phyloP scores from a whole-genome alignment of 1,140 invertebrate genomes.

The Penaeus japonicus region DNA sequence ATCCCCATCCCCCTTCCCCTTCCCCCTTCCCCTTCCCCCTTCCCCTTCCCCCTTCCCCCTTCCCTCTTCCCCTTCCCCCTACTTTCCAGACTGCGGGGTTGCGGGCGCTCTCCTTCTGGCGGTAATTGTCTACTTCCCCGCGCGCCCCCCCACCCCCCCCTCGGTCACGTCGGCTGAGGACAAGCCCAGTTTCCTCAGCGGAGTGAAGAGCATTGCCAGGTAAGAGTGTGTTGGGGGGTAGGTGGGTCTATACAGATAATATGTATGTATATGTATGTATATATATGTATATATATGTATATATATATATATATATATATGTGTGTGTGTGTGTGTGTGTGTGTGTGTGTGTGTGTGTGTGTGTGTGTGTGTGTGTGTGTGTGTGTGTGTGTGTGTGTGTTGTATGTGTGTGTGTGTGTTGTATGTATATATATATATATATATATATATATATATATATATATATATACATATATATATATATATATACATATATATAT shows the following conservation, averaged over 20 bases:
- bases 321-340: no score
- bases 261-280: neutral
- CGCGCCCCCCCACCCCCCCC: conserved; percentile 61
- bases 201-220: conserved; percentile 28
- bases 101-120: conserved; percentile 47
- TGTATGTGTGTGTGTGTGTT: no score
- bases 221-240: neutral
- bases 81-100: conserved; percentile 30
- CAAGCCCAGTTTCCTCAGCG: conserved; percentile 29
- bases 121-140: conserved; percentile 62
- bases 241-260: neutral
- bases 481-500: no score
- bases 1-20: no score
- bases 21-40: neutral
- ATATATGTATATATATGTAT: no score
- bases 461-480: no score
- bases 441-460: no score
- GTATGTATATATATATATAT: no score
- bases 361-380: no score
- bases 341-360: no score
- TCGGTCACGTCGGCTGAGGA: conserved; percentile 60
- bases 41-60: neutral
- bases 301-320: no score
- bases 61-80: neutral
- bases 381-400: no score